A percentile compares a stretch with the other conserved stretches of the same genome.
These are phyloP conservation scores for Coregonus sp. DNA, from an alignment of 2,797 vertebrate genomes.

Conservation along the genomic window DNA sequence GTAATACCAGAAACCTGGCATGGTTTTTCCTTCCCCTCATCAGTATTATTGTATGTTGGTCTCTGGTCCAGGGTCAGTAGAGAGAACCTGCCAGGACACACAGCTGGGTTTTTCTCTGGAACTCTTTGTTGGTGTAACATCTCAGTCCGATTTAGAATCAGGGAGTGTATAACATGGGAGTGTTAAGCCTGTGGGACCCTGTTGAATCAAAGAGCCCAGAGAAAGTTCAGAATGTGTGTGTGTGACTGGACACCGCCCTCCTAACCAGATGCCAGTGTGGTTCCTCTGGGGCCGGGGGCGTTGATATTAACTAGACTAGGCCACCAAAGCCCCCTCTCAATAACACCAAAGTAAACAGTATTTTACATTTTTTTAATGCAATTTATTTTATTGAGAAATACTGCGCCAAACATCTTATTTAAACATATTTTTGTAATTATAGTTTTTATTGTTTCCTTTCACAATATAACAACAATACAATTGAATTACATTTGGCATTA, in stretches of 20 bases:
- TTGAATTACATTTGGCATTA: no score
- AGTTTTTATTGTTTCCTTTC: no score
- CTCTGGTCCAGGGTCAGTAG: neutral
- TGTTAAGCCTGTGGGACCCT: neutral
- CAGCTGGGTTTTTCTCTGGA: neutral
- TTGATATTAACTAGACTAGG: constrained; percentile 80
- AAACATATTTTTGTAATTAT: no score
- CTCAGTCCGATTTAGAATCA: neutral
- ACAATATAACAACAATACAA: no score
- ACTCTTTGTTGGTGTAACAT: neutral
- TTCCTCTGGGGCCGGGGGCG: constrained; percentile 63
- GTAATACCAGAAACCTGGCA: neutral
- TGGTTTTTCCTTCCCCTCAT: neutral
- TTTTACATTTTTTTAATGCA: no score
- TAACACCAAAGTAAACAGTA: constrained; percentile 85
- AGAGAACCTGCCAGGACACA: neutral
- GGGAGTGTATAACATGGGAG: neutral
- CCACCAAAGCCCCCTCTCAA: constrained; percentile 84
- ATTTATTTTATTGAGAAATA: neutral
- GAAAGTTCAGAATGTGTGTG: neutral
- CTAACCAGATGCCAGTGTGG: constrained; percentile 41
- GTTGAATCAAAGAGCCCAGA: neutral
- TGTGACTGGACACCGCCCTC: neutral
- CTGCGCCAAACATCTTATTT: no score
- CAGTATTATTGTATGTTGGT: neutral